These are phyloP conservation scores for Lutraria lutraria DNA, from an alignment of 2,888 invertebrate species.

Conservation along the genomic window DNA sequence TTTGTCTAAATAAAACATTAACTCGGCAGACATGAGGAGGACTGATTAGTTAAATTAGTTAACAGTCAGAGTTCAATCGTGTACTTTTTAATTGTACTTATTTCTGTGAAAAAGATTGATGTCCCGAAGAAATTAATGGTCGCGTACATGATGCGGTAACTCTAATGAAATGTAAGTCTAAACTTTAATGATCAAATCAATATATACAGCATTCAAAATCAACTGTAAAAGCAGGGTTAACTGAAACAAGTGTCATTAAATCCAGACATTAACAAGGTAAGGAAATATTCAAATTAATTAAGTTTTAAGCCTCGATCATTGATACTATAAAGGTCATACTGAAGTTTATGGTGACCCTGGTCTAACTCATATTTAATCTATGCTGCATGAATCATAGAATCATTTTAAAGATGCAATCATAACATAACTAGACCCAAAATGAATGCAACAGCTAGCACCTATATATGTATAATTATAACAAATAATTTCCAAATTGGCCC, in stretches of 20 bases:
- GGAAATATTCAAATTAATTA: too few relatives aligned
- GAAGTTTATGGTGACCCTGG: too few relatives aligned
- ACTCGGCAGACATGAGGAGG: not conserved
- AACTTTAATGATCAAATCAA: not conserved
- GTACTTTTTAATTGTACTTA: not conserved
- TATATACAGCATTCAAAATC: conserved; percentile 2
- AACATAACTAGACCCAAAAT: too few relatives aligned
- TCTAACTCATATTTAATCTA: too few relatives aligned
- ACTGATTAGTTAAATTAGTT: too few relatives aligned
- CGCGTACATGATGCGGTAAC: not conserved
- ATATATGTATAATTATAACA: too few relatives aligned
- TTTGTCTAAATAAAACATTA: conserved; percentile 9
- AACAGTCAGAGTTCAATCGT: not conserved
- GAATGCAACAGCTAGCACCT: too few relatives aligned
- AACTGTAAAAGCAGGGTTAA: not conserved
- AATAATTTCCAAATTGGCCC: too few relatives aligned
- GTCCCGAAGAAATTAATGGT: not conserved
- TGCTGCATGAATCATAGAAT: too few relatives aligned
- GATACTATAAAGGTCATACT: too few relatives aligned
- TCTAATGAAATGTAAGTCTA: not conserved
- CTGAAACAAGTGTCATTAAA: not conserved
- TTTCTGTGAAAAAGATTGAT: not conserved
- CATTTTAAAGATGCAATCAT: too few relatives aligned
- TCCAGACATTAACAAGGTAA: not conserved
- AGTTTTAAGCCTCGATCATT: too few relatives aligned